phyloP scores from a whole-genome alignment of 2,797 vertebrate genomes.

The Syngnathus rostellatus region DNA sequence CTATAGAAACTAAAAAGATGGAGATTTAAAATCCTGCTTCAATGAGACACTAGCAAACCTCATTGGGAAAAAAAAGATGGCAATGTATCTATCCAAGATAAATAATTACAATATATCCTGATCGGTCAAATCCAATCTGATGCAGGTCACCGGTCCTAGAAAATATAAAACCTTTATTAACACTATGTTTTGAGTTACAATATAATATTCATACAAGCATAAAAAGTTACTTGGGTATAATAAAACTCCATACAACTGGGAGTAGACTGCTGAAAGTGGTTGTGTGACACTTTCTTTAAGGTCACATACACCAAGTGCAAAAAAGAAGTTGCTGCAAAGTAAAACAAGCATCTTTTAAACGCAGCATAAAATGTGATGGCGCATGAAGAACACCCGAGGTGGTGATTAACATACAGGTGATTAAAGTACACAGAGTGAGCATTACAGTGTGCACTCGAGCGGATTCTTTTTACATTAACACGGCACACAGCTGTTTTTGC shows the following conservation, averaged over 20 bases:
- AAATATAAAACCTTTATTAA: neutral
- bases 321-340: neutral
- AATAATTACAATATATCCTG: neutral
- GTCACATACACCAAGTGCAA: neutral
- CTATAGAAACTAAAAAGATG: neutral
- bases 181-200: neutral
- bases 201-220: neutral
- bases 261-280: neutral
- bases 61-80: neutral
- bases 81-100: neutral
- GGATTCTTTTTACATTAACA: neutral
- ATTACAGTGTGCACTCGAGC: neutral
- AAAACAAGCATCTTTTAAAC: neutral
- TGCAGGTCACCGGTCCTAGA: neutral
- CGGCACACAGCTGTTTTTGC: neutral
- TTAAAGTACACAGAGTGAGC: neutral
- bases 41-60: neutral
- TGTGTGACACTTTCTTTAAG: neutral
- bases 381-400: neutral
- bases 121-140: neutral
- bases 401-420: constrained; percentile 1
- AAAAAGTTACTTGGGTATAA: neutral
- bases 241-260: neutral
- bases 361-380: neutral
- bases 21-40: neutral